Evolutionary conservation across 2,113 vertebrate species (phyloP), one percentile per base, ranked within the genome.

Genomic region (Prunella himalayana): DNA sequence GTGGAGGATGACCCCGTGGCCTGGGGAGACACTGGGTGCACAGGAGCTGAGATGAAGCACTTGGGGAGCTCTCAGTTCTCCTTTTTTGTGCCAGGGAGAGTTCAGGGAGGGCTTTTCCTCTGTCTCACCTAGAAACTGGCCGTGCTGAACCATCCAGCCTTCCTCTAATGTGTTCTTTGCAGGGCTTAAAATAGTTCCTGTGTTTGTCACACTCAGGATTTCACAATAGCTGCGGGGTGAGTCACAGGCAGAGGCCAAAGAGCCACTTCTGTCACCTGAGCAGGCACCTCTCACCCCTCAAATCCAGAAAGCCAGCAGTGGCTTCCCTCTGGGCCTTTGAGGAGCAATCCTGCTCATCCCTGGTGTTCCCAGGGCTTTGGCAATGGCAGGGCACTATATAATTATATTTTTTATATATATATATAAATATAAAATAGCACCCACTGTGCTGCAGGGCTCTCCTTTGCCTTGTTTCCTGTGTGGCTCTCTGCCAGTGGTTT

Each of bases 111-210:
- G 57, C 17, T 60, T 59, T 93, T 93, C 18, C 63, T 80, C 42
- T 59, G 77, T 85, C 88, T 94, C 82, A 77, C 90, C 64, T 82
- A 72, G 75, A 92, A 85, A 92, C 78, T 63, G 80, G 25, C 78
- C 0, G 0, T 88, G 19, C 87, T 2, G 21, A 89, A 51, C 88
- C 77, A 31, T 88, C 39, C 85, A 76, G 79, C 87, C 95, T 94
- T 92, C 95, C 69, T 21, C 68, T 22, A 72, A 11, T 0, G 45
- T 1, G 70, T 86, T 72, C 82, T 82, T 75, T 63, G 37, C 88
- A 73, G 87, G 56, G 78, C 92, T 91, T 83, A 94, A 85, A 96
- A 96, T 94, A 96, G 92, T 23, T 91, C 59, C 79, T 56, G 87
- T 9, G 33, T 91, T 94, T 93, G 82, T 89, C 92, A 76, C 69